A percentile compares a stretch with the other conserved stretches of the same genome.
Conservation (phyloP, 2,113 vertebrate genomes). For the Dolichotis patagonum region DNA sequence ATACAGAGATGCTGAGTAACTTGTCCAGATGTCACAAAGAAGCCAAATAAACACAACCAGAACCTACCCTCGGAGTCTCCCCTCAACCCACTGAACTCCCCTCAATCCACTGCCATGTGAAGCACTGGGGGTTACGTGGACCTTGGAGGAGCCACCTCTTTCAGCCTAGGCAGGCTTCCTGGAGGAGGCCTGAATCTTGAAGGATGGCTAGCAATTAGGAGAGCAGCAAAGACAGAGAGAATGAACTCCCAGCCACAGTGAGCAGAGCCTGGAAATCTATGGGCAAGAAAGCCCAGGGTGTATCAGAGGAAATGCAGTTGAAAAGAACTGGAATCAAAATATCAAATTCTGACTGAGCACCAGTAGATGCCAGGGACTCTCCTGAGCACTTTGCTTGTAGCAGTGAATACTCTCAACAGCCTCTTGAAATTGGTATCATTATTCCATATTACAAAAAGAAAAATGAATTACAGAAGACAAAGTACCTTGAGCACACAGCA, state of each 20-base stretch:
- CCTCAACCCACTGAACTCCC: too few relatives aligned
- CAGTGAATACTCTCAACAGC: neutral
- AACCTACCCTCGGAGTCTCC: fast-evolving
- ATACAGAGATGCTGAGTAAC: neutral
- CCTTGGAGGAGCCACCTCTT: neutral
- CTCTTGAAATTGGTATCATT: fast-evolving
- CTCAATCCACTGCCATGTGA: fast-evolving
- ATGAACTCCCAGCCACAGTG: neutral
- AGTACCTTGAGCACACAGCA: too few relatives aligned
- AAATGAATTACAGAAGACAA: neutral
- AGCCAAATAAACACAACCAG: too few relatives aligned
- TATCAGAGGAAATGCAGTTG: fast-evolving
- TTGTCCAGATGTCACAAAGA: neutral
- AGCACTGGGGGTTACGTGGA: fast-evolving
- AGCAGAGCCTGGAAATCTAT: neutral
- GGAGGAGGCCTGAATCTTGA: neutral
- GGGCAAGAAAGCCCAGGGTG: too few relatives aligned
- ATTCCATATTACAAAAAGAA: neutral
- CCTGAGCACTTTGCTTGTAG: too few relatives aligned
- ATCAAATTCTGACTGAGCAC: neutral
- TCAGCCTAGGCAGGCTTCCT: neutral
- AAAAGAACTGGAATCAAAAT: neutral
- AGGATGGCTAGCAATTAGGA: neutral
- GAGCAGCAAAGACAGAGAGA: neutral
- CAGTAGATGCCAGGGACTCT: neutral